These are phyloP conservation scores for Plotosus lineatus DNA, from an alignment of 2,113 vertebrate genomes.

Conservation along the genomic window DNA sequence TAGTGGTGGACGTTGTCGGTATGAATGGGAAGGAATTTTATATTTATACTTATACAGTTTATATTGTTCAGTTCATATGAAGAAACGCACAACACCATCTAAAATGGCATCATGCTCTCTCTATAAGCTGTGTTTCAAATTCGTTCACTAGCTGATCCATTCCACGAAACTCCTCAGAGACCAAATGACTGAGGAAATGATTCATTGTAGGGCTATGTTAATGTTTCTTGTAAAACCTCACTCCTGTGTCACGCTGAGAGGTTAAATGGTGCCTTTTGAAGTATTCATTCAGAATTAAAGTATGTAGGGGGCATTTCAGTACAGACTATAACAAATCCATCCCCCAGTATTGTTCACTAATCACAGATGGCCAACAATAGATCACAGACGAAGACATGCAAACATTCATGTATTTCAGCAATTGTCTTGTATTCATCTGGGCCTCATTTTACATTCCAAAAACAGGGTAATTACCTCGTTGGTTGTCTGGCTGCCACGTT, in stretches of 20 bases:
- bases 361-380: slow-evolving; percentile 64
- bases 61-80: too few relatives aligned
- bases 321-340: slow-evolving; percentile 11
- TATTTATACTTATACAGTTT: too few relatives aligned
- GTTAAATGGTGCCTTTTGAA: slow-evolving; percentile 19
- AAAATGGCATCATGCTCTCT: not conserved
- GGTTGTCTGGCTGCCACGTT: slow-evolving; percentile 55
- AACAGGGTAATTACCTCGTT: slow-evolving; percentile 50
- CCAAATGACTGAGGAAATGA: not conserved
- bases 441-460: slow-evolving; percentile 57
- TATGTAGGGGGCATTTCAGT: slow-evolving; percentile 39
- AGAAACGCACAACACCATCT: not conserved
- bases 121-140: not conserved
- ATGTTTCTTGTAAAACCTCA: slow-evolving; percentile 5
- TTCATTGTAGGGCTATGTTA: not conserved
- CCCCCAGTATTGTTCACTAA: slow-evolving; percentile 29
- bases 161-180: not conserved
- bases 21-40: not conserved
- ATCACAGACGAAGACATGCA: slow-evolving; percentile 55
- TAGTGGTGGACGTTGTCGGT: not conserved
- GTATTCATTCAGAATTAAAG: slow-evolving; percentile 22
- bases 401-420: slow-evolving; percentile 54
- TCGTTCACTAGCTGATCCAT: not conserved
- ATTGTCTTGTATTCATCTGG: slow-evolving; percentile 53
- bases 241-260: slow-evolving; percentile 13